phyloP scores from a whole-genome alignment of 2,888 invertebrate genomes.

The Melolontha melolontha region DNA sequence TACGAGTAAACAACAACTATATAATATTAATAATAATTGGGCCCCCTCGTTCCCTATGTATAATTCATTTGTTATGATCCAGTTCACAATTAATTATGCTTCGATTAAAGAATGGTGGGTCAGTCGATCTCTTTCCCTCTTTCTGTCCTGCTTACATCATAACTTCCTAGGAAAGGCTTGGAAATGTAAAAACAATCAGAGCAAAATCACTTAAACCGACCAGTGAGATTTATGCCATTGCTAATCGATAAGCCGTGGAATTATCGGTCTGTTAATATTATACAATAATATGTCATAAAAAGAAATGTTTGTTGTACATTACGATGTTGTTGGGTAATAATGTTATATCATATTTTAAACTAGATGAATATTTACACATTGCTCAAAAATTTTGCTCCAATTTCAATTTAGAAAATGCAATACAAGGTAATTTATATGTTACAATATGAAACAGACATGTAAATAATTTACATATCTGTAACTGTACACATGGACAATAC shows the following conservation, averaged over 20 bases:
- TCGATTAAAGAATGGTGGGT: slow-evolving; percentile 15
- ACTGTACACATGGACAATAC: no score
- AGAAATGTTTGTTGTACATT: no score
- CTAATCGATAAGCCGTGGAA: slow-evolving; percentile 23
- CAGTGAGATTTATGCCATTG: slow-evolving; percentile 20
- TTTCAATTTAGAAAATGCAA: no score
- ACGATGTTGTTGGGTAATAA: no score
- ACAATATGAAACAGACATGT: no score
- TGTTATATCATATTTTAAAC: no score
- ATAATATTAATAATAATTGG: slow-evolving; percentile 15
- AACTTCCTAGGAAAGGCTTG: slow-evolving; percentile 1
- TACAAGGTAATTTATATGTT: no score
- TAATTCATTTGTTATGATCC: slow-evolving; percentile 38
- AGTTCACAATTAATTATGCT: slow-evolving; percentile 28
- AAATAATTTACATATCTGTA: no score
- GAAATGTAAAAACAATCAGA: slow-evolving; percentile 13
- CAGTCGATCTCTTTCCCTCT: neutral
- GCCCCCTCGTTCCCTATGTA: slow-evolving; percentile 16
- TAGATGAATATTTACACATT: no score
- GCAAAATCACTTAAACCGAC: slow-evolving; percentile 28
- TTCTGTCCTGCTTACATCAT: slow-evolving; percentile 1
- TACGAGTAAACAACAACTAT: slow-evolving; percentile 9
- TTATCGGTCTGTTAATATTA: slow-evolving; percentile 14
- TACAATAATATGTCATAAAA: slow-evolving; percentile 10
- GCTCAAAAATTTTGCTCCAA: no score